Evolutionary conservation across 2,113 vertebrate genomes (phyloP).

Genomic region (Microtus richardsoni): DNA sequence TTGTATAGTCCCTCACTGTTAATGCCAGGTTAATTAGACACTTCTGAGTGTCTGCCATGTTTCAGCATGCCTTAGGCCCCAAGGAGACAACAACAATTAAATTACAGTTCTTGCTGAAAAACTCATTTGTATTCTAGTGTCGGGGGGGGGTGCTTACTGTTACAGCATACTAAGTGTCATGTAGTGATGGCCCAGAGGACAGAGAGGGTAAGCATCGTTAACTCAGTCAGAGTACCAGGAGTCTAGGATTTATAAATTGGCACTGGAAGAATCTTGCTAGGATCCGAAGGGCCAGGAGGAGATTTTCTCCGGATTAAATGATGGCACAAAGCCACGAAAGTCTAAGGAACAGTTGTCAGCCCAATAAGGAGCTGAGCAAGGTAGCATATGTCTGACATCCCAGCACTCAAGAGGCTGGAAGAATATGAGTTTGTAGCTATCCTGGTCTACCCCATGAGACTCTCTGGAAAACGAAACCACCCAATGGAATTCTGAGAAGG

Average conservation of each 20-base stretch:
- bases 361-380: background rate
- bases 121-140: background rate
- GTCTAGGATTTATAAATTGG: background rate
- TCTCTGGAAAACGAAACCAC: background rate
- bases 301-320: background rate
- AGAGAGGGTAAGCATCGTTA: background rate
- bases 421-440: background rate
- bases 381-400: too few species aligned
- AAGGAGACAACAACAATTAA: background rate
- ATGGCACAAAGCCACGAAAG: background rate
- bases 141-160: background rate
- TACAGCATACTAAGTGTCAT: background rate
- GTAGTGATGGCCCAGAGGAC: background rate
- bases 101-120: background rate
- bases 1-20: background rate
- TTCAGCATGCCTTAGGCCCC: background rate
- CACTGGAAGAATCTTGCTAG: background rate
- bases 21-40: background rate
- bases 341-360: background rate
- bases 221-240: background rate
- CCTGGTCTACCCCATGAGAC: background rate
- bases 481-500: background rate
- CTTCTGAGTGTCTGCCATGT: background rate
- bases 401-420: background rate
- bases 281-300: background rate